Evolutionary conservation across 2,113 vertebrate species (phyloP), one percentile per base, ranked within the genome.

Genomic region (Regulus satrapa): DNA sequence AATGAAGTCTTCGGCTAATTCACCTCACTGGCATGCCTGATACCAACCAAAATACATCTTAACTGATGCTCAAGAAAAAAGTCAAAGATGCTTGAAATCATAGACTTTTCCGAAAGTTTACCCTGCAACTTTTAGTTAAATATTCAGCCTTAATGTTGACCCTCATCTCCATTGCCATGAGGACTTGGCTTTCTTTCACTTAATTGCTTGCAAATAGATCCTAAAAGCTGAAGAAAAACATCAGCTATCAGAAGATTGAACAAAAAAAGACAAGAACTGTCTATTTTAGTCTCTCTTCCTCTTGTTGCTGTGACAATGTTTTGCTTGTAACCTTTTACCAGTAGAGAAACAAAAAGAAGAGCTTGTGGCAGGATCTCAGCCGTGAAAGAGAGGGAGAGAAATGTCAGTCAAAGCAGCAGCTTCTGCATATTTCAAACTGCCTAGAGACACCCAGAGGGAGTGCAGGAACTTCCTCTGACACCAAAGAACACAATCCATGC

Each of bases 371-470:
- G 24, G 12, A 14, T 36, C 19, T 88, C 46, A 63, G 23, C 40
- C 34, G 24, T 25, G 69, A 54, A 68, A 68, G 43, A 82, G 66
- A 67, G 14, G 6, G 6, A 76, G 31, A 36, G 49, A 9, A 59
- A 76, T 0, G 1, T 13, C 38, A 68, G 16, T 15, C 0, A 1
- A 72, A 69, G 49, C 12, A 14, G 49, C 2, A 2, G 11, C 36
- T 80, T 72, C 76, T 64, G 48, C 5, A 0, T 1, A 5, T 71
- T 85, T 67, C 34, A 38, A 5, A 75, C 43, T 24, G 18, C 67
- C 83, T 66, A 68, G 52, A 54, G 55, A 75, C 18, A 58, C 48
- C 2, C 45, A 61, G 32, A 68, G 78, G 31, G 43, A 43, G 14
- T 2, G 1, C 15, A 85, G 20, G 26, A 89, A 26, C 58, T 73